Base-by-base conservation (phyloP, 2,113 vertebrate species). In the Galemys pyrenaicus region DNA sequence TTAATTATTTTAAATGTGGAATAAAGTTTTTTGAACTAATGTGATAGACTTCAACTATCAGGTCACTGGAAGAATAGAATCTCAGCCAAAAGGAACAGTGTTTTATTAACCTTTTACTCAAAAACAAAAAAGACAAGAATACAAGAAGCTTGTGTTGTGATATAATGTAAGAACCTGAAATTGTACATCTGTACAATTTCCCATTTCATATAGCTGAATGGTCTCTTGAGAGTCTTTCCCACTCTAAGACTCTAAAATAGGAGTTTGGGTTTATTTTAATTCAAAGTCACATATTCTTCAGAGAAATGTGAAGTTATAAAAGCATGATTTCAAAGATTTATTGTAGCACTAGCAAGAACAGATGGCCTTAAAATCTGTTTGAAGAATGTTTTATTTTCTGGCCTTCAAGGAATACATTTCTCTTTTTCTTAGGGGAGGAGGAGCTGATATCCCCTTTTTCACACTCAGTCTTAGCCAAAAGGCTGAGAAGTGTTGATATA, bases 261-360 rank as follows among this genome's bases (percentile, higher is more conserved):
- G 62, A 88, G 28, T 70, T 91, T 64, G 60, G 9, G 20, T 71
- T 94, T 92, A 91, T 92, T 96, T 94, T 91, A 91, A 80, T 93
- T 96, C 44, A 54, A 35, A 92, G 77, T 41, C 86, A 92, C 58
- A 91, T 44, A 89, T 32, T 73, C 58, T 95, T 79, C 22, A 86
- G 73, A 89, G 73, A 83, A 92, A 68, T 94, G 56, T 94, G 70
- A 91, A 91, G 24, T 91, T 93, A 89, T 51, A 87, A 91, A 96
- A 93, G 35, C 87, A 73, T 84, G 60, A 82, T 95, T 86, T 78
- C 64, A 93, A 67, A 92, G 51, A 75, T 91, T 92, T 68, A 16
- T 91, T 86, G 56, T 83, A 82, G 49, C 73, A 87, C 56, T 62
- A 44, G 74, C n/a, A 13, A 35, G 35, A 88, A 78, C 60, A 97